phyloP scores from a whole-genome alignment of 2,113 vertebrate genomes.

The Odobenus rosmarus region DNA sequence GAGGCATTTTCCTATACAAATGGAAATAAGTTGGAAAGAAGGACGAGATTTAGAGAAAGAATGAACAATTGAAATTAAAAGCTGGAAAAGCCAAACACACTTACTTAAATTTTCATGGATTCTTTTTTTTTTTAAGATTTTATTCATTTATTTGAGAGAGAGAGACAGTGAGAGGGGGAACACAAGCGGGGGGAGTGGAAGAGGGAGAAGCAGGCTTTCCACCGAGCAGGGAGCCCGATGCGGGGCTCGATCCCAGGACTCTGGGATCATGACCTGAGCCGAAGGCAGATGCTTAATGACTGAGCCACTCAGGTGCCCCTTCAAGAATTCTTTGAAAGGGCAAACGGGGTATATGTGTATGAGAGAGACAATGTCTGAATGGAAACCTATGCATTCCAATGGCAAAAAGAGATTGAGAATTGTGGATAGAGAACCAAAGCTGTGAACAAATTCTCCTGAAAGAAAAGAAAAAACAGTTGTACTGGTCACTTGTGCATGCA shows the following conservation, averaged over 20 bases:
- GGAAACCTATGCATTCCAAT: background rate
- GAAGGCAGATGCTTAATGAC: too few species aligned
- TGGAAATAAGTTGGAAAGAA: conserved; percentile 27
- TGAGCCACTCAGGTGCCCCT: background rate
- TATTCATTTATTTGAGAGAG: too few species aligned
- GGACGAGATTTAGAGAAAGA: background rate
- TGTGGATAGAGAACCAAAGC: background rate
- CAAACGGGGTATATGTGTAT: background rate
- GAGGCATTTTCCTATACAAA: background rate
- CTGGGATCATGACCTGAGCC: too few species aligned
- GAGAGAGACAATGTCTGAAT: background rate
- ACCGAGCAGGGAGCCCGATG: too few species aligned
- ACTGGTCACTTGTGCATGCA: background rate
- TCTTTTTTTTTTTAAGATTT: background rate
- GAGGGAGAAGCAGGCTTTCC: too few species aligned
- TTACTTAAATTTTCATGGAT: background rate
- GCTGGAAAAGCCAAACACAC: background rate
- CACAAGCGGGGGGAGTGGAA: too few species aligned
- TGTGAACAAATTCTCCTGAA: background rate
- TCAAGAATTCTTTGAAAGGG: background rate
- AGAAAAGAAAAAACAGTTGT: background rate
- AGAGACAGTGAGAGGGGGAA: too few species aligned
- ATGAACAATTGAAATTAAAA: background rate
- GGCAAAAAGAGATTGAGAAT: background rate
- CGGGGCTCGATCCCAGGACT: too few species aligned